Evolutionary conservation across 2,888 invertebrate genomes (phyloP).

Genomic region (Agrotis puta): DNA sequence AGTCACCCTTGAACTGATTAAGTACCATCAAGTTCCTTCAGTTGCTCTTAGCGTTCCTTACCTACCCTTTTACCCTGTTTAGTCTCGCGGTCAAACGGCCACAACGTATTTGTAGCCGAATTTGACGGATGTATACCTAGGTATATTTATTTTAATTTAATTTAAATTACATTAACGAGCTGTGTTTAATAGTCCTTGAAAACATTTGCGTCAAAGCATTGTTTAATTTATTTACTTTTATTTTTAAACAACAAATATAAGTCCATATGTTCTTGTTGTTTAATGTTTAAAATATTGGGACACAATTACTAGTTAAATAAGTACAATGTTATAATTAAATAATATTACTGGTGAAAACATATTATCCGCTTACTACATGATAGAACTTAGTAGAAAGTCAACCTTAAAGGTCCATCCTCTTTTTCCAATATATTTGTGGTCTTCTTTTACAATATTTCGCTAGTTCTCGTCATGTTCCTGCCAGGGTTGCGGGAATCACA

Average conservation of each 20-base stretch:
- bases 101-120: too few relatives aligned
- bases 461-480: too few relatives aligned
- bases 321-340: neutral
- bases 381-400: neutral
- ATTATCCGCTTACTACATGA: neutral
- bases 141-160: too few relatives aligned
- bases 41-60: too few relatives aligned
- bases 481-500: too few relatives aligned
- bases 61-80: too few relatives aligned
- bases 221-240: slow-evolving; percentile 6
- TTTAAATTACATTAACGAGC: neutral
- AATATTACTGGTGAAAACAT: neutral
- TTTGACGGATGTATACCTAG: too few relatives aligned
- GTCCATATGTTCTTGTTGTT: neutral
- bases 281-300: neutral
- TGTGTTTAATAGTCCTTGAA: slow-evolving; percentile 10
- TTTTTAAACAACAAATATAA: neutral
- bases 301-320: neutral
- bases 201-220: slow-evolving; percentile 17
- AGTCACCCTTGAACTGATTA: too few relatives aligned
- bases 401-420: neutral
- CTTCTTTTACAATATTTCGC: too few relatives aligned
- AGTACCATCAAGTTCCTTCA: too few relatives aligned
- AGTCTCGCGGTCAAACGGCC: too few relatives aligned
- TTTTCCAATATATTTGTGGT: too few relatives aligned